These are phyloP conservation scores for Hipposideros armiger DNA, from an alignment of 2,113 vertebrate species.

Conservation along the genomic window DNA sequence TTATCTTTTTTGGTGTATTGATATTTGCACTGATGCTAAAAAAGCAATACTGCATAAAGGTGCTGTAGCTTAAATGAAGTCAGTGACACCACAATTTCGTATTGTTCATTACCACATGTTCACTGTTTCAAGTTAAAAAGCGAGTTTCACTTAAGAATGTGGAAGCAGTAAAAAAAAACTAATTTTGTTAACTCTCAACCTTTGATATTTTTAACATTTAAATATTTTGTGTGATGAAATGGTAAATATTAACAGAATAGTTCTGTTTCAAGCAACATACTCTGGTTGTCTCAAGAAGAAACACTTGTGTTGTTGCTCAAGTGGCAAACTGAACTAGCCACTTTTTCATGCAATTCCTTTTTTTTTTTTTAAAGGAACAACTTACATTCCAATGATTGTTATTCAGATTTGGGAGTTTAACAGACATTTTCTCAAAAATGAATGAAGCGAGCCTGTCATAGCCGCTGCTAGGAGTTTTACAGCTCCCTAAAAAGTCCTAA, in stretches of 20 bases:
- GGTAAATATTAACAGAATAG: background rate
- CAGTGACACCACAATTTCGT: background rate
- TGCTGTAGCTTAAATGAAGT: background rate
- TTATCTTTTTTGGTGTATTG: background rate
- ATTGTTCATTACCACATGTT: background rate
- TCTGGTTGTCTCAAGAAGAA: background rate
- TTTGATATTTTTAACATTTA: background rate
- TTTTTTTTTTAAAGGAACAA: background rate
- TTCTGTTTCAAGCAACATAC: background rate
- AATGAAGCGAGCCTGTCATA: background rate
- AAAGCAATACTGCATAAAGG: background rate
- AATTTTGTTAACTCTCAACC: background rate
- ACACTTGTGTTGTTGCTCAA: background rate
- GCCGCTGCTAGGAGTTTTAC: background rate
- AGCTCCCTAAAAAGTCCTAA: background rate
- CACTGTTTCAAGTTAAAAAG: background rate
- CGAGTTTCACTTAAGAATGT: background rate
- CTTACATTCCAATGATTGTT: background rate
- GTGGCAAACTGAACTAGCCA: background rate
- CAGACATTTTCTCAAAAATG: constrained; percentile 27
- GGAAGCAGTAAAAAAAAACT: background rate
- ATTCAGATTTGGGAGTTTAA: background rate
- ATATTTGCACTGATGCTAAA: background rate
- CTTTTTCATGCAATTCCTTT: background rate
- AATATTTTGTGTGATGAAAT: constrained; percentile 16